phyloP scores from a whole-genome alignment of 2,797 vertebrate genomes.

The Bufotes viridis region DNA sequence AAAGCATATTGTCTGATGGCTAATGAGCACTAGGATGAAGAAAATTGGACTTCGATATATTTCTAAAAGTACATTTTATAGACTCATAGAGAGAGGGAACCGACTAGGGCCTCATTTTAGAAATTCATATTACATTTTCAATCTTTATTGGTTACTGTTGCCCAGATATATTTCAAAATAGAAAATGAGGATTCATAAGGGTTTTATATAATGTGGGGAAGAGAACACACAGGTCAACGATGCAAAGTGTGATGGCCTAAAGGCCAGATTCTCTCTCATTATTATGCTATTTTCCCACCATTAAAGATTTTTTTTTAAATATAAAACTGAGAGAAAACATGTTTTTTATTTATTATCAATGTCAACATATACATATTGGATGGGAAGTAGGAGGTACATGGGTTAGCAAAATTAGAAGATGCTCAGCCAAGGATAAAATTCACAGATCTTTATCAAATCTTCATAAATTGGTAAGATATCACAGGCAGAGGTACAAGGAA shows the following conservation, averaged over 20 bases:
- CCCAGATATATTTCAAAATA: slow-evolving; percentile 34
- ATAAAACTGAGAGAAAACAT: background rate
- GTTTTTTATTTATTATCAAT: background rate
- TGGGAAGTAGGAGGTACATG: background rate
- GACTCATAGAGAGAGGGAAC: slow-evolving; percentile 1
- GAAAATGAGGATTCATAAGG: slow-evolving; percentile 7
- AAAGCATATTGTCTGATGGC: slow-evolving; percentile 50
- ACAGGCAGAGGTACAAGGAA: too few relatives aligned
- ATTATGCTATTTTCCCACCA: background rate
- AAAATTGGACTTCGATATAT: slow-evolving; percentile 42
- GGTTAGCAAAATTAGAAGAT: background rate
- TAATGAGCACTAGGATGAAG: slow-evolving; percentile 53
- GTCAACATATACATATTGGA: background rate
- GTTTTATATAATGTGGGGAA: background rate
- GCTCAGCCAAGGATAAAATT: too few relatives aligned
- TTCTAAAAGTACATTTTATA: slow-evolving; percentile 46
- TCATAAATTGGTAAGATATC: too few relatives aligned
- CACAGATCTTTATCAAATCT: too few relatives aligned
- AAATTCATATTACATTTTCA: slow-evolving; percentile 24
- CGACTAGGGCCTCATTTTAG: slow-evolving; percentile 36
- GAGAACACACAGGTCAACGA: background rate
- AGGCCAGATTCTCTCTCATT: background rate
- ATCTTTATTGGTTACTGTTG: slow-evolving; percentile 21
- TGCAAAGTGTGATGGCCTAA: background rate
- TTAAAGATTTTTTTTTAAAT: background rate